Conservation (phyloP, 1,140 invertebrate genomes). For the Pseudachorutes palmiensis region DNA sequence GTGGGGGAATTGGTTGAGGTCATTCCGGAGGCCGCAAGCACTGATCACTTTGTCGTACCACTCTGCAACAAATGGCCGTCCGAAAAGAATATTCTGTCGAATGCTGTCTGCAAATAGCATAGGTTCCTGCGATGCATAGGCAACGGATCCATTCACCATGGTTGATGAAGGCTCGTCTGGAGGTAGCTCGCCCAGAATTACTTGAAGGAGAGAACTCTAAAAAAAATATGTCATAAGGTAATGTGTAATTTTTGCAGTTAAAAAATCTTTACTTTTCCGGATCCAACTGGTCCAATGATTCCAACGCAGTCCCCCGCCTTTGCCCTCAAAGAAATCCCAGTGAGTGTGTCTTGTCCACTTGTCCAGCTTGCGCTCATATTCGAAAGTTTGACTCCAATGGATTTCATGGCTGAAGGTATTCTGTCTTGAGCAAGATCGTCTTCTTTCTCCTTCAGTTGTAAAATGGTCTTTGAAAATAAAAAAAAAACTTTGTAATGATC, state of each 20-base stretch:
- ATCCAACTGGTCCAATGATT: slow-evolving; percentile 47
- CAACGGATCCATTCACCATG: slow-evolving; percentile 1
- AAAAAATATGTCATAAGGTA: neutral
- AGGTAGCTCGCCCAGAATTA: slow-evolving; percentile 15
- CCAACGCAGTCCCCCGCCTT: slow-evolving; percentile 51
- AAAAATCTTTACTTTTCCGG: slow-evolving; percentile 43
- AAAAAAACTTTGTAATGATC: neutral
- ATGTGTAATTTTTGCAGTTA: neutral
- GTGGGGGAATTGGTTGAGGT: slow-evolving; percentile 62
- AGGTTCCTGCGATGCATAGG: slow-evolving; percentile 22
- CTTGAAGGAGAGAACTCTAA: slow-evolving; percentile 21
- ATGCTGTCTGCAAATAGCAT: slow-evolving; percentile 8
- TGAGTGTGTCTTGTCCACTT: neutral
- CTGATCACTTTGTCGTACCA: slow-evolving; percentile 41
- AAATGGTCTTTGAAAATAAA: neutral
- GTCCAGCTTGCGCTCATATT: neutral
- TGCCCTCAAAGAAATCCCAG: neutral
- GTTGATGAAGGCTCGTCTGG: neutral
- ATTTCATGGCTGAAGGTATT: neutral
- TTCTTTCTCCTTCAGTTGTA: slow-evolving; percentile 3
- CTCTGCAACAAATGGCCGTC: slow-evolving; percentile 6
- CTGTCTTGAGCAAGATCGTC: neutral
- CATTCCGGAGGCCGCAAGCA: slow-evolving; percentile 56
- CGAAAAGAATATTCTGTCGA: slow-evolving; percentile 21
- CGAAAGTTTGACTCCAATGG: neutral